Base-by-base conservation (phyloP, 2,113 vertebrate genomes). In the Xenus cinereus region DNA sequence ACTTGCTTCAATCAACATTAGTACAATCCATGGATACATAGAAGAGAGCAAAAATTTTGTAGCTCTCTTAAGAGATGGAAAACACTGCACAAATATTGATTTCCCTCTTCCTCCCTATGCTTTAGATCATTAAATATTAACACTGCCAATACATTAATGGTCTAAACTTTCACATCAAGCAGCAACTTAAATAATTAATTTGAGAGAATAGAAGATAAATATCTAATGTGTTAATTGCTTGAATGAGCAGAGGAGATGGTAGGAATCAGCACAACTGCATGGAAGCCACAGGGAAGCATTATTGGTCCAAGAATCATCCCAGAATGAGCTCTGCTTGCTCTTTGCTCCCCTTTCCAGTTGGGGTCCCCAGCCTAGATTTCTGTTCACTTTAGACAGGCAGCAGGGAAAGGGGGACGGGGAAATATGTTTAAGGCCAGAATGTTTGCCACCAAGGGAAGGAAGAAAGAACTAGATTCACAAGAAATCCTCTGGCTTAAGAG, bases 101-200 rank as follows among this genome's bases (percentile, higher is more conserved):
- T 93, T 90, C 32, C 26, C 21, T 75, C 69, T 87, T 68, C 48
- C 14, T 91, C 22, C n/a, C 37, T 87, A 62, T 81, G 66, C 50
- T 14, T 93, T 82, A 82, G 56, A 66, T 76, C 53, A 79, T 96
- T 75, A 95, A 96, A 95, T 93, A 93, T 94, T 95, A 95, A 97
- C 18, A 64, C 6, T 81, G 28, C 69, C 90, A 81, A 80, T 96
- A 93, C 48, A 79, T 84, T 87, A 95, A 95, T 79, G 66, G 57
- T 48, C 67, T 74, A 66, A 5, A 4, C 48, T 76, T 92, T 93
- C 71, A 91, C 45, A 92, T 84, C 81, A 90, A 91, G 54, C 66
- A 76, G 66, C 46, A 87, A 75, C 67, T 54, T 97, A 79, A 97
- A 95, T 93, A 93, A 97, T 95, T 95, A 53, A 93, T 94, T 74